Base-by-base conservation (phyloP, 37 sponge, comb jelly and placozoan species). In the Theonella swinhoei region DNA sequence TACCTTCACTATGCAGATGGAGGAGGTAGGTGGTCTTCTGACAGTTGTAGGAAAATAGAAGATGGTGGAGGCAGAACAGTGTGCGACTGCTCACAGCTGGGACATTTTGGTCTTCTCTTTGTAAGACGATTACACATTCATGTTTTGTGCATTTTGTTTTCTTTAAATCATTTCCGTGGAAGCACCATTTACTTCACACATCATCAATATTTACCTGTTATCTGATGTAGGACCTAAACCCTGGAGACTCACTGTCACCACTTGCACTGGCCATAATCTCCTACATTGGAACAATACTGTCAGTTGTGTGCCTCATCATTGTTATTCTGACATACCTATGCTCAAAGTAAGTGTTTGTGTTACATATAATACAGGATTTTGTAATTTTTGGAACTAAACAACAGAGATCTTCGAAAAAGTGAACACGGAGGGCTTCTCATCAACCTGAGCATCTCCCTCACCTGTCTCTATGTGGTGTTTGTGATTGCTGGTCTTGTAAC, bases 221-320 rank as follows among this genome's bases (percentile, higher is more conserved):
- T n/a, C n/a, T n/a, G n/a, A n/a, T n/a, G n/a, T 30, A 91, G 87
- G 83, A 81, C 62, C 59, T 91, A 22, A 65, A 82, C 29, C 83
- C 83, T 37, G 39, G 25, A 4, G 43, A 68, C 26, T 32, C 39
- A 0, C 58, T 71, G n/a, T 32, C 68, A 63, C 43, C 85, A 62
- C 32, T 76, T 58, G 62, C 73, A 0, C 59, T 80, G 47, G 34
- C 26, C 30, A 36, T 82, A 59, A 72, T 91, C 64, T 83, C 84
- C 3, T 80, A 87, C 76, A 87, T 91, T 84, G 88, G 92, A 14
- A 31, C 38, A 5, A 42, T 43, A 33, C 14, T 87, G 11, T 91
- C 92, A n/a, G 62, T 87, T 0, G n/a, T 91, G 1, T 78, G 76
- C 43, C 84, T 91, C 20, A 0, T 75, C 0, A 36, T 76, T 23